phyloP scores from a whole-genome alignment of 2,113 vertebrate genomes.

The Sturnus vulgaris region DNA sequence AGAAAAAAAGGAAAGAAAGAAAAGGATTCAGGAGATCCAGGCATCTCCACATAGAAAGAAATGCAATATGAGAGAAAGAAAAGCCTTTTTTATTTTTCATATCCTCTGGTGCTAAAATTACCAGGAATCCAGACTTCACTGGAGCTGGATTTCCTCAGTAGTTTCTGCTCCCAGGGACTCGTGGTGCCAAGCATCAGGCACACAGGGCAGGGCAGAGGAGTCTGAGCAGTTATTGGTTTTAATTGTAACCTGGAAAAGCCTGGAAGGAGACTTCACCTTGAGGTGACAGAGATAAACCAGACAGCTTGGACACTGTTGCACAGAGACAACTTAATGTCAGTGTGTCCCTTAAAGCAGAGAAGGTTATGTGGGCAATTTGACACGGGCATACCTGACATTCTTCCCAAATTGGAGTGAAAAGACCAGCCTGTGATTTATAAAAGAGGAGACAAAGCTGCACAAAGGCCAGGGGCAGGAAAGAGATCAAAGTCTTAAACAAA shows the following conservation, averaged over 20 bases:
- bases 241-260: background rate
- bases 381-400: conserved; percentile 58
- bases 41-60: background rate
- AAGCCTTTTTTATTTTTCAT: background rate
- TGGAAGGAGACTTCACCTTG: background rate
- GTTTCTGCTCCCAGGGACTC: background rate
- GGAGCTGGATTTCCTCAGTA: background rate
- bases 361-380: conserved; percentile 12
- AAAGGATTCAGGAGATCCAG: background rate
- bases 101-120: background rate
- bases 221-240: background rate
- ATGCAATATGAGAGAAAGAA: background rate
- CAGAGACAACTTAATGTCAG: background rate
- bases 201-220: background rate
- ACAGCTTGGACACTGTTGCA: background rate
- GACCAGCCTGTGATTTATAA: conserved; percentile 22
- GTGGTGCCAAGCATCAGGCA: background rate
- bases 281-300: background rate
- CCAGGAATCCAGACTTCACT: background rate
- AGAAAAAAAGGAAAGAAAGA: background rate
- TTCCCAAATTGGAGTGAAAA: conserved; percentile 39
- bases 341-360: background rate
- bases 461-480: conserved; percentile 20
- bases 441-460: conserved; percentile 23
- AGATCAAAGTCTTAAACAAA: conserved; percentile 33